Evolutionary conservation across 2,888 invertebrate genomes (phyloP).

Genomic region (Cyrtodaria siliqua): DNA sequence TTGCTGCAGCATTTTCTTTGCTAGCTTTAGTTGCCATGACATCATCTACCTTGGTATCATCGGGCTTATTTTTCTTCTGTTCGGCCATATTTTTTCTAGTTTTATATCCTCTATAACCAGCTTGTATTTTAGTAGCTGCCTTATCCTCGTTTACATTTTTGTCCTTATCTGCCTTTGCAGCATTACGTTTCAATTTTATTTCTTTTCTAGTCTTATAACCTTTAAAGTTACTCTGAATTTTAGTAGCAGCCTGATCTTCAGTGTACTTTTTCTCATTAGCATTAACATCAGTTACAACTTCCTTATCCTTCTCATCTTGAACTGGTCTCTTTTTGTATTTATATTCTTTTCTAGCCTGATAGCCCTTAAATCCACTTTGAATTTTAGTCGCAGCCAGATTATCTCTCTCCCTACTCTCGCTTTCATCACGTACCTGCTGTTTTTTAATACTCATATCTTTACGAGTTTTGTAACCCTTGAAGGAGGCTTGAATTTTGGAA

Average conservation of each 20-base stretch:
- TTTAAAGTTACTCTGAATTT: conserved; percentile 49
- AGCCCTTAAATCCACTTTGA: conserved; percentile 50
- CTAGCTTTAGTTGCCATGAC: conserved; percentile 6
- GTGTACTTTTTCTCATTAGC: not conserved
- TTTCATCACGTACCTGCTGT: conserved; percentile 46
- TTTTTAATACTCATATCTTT: conserved; percentile 22
- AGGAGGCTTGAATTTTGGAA: conserved; percentile 45
- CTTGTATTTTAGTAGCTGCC: conserved; percentile 51
- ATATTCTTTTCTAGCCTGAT: conserved; percentile 37
- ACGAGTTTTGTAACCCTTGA: conserved; percentile 41
- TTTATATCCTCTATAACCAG: conserved; percentile 49
- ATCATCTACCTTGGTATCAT: conserved; percentile 13
- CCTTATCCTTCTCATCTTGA: not conserved
- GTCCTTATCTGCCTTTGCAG: not conserved
- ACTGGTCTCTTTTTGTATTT: conserved; percentile 4
- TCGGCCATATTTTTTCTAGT: conserved; percentile 38
- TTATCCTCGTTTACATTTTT: conserved; percentile 12
- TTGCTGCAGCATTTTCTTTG: conserved; percentile 39
- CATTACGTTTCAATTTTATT: not conserved
- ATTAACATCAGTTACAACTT: conserved; percentile 10
- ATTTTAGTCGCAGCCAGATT: conserved; percentile 36
- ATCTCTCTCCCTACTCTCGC: conserved; percentile 24
- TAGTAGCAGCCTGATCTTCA: conserved; percentile 28
- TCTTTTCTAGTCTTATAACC: conserved; percentile 49
- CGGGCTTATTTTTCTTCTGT: conserved; percentile 11